These are phyloP conservation scores for Antheraea mylitta DNA, from an alignment of 1,140 invertebrate species.

Conservation along the genomic window DNA sequence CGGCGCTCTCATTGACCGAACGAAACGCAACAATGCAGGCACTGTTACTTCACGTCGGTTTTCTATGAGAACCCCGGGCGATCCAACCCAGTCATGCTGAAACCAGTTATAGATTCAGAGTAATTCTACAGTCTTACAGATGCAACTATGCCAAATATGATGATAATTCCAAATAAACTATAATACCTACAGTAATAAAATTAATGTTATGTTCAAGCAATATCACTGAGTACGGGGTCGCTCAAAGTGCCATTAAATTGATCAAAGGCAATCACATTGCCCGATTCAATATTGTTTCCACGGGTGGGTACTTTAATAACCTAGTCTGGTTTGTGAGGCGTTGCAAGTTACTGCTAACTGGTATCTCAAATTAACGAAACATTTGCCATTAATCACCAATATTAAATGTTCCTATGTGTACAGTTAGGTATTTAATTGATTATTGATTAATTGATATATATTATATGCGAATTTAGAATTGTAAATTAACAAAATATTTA, in stretches of 20 bases:
- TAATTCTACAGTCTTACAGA: too few species aligned
- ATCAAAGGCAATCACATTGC: constrained; percentile 39
- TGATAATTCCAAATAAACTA: background rate
- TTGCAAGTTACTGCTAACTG: constrained; percentile 54
- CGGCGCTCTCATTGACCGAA: too few species aligned
- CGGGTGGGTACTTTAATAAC: constrained; percentile 43
- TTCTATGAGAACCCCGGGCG: too few species aligned
- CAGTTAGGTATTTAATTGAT: background rate
- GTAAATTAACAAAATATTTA: too few species aligned
- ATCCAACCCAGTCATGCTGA: too few species aligned
- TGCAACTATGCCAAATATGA: too few species aligned
- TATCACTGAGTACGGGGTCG: constrained; percentile 12
- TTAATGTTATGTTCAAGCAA: background rate
- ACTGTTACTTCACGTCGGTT: too few species aligned
- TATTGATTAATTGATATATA: too few species aligned
- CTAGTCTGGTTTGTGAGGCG: constrained; percentile 32
- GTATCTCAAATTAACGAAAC: constrained; percentile 62
- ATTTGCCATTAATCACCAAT: constrained; percentile 29
- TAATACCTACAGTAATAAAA: background rate
- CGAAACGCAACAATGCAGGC: too few species aligned
- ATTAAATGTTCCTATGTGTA: constrained; percentile 8
- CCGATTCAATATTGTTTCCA: constrained; percentile 43
- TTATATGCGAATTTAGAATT: too few species aligned
- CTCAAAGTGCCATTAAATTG: constrained; percentile 25
- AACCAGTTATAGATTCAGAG: too few species aligned